These are phyloP conservation scores for Ciona savignyi DNA, from an alignment of 23 tunicate genomes.

Conservation along the genomic window DNA sequence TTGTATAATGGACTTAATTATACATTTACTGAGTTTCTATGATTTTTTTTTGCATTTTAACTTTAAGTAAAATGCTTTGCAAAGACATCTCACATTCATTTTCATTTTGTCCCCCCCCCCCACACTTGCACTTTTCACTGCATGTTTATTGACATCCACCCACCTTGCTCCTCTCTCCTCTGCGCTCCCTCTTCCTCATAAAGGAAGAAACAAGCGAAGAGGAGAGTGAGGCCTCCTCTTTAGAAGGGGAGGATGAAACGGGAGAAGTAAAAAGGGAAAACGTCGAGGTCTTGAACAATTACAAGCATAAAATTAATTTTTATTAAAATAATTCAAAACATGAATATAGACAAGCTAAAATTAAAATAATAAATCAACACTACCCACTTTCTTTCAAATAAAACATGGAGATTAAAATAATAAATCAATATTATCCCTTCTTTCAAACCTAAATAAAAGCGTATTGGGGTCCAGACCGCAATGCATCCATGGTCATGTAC, in stretches of 20 bases:
- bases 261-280: neutral
- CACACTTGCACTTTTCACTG: neutral
- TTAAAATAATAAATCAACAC: no score
- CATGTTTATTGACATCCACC: neutral
- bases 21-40: no score
- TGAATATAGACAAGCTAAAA: neutral
- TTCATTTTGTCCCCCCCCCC: neutral
- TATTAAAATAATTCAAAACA: neutral
- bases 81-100: neutral
- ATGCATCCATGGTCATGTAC: neutral
- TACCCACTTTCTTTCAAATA: no score
- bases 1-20: no score
- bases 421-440: neutral
- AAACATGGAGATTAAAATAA: no score
- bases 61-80: conserved; percentile 1
- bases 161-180: neutral
- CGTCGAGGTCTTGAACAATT: neutral
- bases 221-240: neutral
- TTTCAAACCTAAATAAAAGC: no score
- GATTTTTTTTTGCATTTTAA: no score
- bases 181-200: neutral
- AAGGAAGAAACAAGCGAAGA: neutral
- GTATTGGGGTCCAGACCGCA: no score
- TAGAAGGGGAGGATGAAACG: neutral
- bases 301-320: neutral